Percentiles rank a stretch among this genome's conserved stretches.
phyloP scores from a whole-genome alignment of 2,113 vertebrate genomes.

The Cryptomyrus ogoouensis region DNA sequence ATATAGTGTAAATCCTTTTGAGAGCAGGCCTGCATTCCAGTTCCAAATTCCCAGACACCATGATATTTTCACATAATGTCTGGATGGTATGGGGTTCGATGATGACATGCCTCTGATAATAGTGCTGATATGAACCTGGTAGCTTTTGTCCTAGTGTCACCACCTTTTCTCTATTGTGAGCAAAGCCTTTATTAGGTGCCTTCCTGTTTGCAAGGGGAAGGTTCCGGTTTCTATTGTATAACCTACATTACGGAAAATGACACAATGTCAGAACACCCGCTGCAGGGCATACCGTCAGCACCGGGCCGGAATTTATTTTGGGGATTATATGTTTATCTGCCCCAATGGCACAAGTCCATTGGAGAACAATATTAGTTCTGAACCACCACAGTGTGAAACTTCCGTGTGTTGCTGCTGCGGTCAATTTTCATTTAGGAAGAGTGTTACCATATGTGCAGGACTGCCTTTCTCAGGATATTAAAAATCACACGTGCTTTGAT shows the following conservation, averaged over 20 bases:
- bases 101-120: neutral
- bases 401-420: neutral
- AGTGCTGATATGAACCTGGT: neutral
- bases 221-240: neutral
- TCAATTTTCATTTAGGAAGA: neutral
- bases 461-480: neutral
- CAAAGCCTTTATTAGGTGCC: neutral
- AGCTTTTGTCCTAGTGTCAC: slow-evolving; percentile 1
- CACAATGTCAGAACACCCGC: neutral
- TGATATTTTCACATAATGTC: neutral
- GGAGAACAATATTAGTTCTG: neutral
- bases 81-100: neutral
- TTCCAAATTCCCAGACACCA: neutral
- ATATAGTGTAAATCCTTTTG: neutral
- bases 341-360: neutral
- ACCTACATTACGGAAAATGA: neutral
- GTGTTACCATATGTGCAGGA: neutral
- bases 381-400: neutral
- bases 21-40: neutral
- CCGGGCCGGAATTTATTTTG: neutral
- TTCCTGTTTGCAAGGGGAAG: neutral
- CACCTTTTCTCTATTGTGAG: slow-evolving; percentile 2
- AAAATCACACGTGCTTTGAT: neutral
- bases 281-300: neutral
- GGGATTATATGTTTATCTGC: neutral